Conservation (phyloP, 1,140 invertebrate genomes). For the Apis dorsata region DNA sequence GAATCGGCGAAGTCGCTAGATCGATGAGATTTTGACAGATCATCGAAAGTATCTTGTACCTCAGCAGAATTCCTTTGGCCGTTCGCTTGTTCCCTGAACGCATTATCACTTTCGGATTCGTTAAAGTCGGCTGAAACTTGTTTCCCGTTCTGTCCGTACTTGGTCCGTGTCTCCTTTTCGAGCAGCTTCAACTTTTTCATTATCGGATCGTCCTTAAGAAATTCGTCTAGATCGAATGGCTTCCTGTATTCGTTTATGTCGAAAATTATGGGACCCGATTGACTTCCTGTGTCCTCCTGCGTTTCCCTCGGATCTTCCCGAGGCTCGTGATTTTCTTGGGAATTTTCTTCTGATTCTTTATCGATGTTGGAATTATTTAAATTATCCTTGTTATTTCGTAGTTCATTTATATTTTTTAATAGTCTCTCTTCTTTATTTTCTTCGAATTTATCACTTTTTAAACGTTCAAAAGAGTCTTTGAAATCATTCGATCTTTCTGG, state of each 20-base stretch:
- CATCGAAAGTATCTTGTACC: background rate
- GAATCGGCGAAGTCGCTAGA: background rate
- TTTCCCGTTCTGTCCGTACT: conserved; percentile 33
- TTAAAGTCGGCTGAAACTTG: conserved; percentile 29
- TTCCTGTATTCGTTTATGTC: conserved; percentile 66
- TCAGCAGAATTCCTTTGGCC: too few species aligned
- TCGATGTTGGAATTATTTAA: background rate
- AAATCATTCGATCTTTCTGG: too few species aligned
- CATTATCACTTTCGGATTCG: conserved; percentile 41
- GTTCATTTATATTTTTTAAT: background rate
- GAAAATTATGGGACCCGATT: conserved; percentile 56
- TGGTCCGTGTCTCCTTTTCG: conserved; percentile 32
- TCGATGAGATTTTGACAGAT: background rate
- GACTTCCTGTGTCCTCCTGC: conserved; percentile 55
- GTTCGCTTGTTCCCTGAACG: background rate
- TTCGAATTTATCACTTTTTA: background rate
- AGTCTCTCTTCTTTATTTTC: too few species aligned
- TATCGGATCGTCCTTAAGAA: conserved; percentile 59
- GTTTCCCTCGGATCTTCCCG: background rate
- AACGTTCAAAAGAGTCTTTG: too few species aligned
- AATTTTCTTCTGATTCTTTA: background rate
- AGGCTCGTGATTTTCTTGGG: background rate
- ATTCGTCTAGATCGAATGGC: conserved; percentile 67
- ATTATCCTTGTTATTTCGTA: background rate
- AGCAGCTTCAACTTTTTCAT: conserved; percentile 37